These are phyloP conservation scores for Ooceraea biroi DNA, from an alignment of 1,140 invertebrate genomes.

Conservation along the genomic window DNA sequence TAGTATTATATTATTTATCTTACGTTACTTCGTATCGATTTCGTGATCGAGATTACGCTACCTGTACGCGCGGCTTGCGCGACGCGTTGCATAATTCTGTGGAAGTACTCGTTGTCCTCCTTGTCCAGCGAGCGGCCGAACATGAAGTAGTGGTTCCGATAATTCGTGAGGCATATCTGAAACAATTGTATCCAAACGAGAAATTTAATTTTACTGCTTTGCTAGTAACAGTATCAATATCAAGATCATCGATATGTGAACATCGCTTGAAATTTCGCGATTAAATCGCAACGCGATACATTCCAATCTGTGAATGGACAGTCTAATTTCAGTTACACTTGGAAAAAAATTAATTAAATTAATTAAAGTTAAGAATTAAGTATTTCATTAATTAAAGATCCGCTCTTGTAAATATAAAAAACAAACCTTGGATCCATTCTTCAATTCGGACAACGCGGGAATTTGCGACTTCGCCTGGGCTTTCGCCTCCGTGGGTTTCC, in stretches of 20 bases:
- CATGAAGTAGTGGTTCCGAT: constrained; percentile 67
- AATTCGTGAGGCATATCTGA: constrained; percentile 74
- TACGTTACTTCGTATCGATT: too few species aligned
- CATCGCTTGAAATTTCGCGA: too few species aligned
- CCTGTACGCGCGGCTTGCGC: constrained; percentile 74
- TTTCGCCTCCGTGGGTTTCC: constrained; percentile 72
- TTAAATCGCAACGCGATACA: too few species aligned
- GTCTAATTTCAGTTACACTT: too few species aligned
- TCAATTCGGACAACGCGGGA: constrained; percentile 67
- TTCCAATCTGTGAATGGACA: too few species aligned
- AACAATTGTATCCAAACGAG: constrained; percentile 44
- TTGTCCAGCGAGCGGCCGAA: constrained; percentile 74
- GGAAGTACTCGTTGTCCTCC: constrained; percentile 69
- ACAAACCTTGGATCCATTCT: constrained; percentile 73
- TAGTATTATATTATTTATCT: constrained; percentile 19
- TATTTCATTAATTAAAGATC: not conserved
- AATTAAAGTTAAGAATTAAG: too few species aligned
- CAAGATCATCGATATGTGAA: too few species aligned
- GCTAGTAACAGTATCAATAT: not conserved
- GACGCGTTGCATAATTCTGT: constrained; percentile 76
- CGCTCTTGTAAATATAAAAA: not conserved
- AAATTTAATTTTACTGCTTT: not conserved
- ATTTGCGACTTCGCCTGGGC: constrained; percentile 73
- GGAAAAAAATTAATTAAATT: too few species aligned
- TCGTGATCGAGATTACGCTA: too few species aligned